Conservation (phyloP, 2,113 vertebrate genomes). For the Labrus mixtus region DNA sequence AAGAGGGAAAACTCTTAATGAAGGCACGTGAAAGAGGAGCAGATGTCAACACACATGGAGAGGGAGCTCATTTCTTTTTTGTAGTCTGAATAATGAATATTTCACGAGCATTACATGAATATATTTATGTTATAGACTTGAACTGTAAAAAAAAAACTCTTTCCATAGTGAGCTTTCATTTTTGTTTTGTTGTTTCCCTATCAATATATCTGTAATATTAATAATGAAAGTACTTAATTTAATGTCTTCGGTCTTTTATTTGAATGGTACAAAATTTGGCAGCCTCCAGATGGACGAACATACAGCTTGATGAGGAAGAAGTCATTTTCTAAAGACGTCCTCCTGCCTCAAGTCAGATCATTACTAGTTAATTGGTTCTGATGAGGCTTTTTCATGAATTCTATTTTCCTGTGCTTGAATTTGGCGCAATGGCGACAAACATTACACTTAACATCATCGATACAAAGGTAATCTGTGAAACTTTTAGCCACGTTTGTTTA, state of each 20-base stretch:
- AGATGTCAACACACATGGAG: neutral
- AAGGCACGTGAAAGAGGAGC: slow-evolving; percentile 7
- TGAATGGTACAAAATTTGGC: slow-evolving; percentile 22
- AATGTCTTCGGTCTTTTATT: slow-evolving; percentile 2
- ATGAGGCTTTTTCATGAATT: slow-evolving; percentile 32
- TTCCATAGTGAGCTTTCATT: neutral
- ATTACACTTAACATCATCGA: neutral
- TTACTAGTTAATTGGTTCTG: slow-evolving; percentile 38
- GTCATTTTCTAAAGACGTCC: slow-evolving; percentile 21
- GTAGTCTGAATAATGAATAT: slow-evolving; percentile 17
- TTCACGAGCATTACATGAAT: slow-evolving; percentile 6
- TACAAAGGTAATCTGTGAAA: neutral
- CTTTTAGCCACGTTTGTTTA: slow-evolving; percentile 7
- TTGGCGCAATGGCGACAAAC: neutral
- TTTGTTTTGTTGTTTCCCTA: neutral
- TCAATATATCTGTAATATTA: too few relatives aligned
- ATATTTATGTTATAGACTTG: neutral
- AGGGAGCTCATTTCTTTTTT: neutral
- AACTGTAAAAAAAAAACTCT: neutral
- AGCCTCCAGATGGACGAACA: slow-evolving; percentile 33
- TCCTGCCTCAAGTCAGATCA: slow-evolving; percentile 17
- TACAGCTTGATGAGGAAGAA: slow-evolving; percentile 37
- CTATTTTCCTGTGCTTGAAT: slow-evolving; percentile 10
- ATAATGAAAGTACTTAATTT: neutral
- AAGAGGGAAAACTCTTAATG: neutral